Evolutionary conservation across 2,888 invertebrate species (phyloP).

Genomic region (Lepidocyrtoides sp.): DNA sequence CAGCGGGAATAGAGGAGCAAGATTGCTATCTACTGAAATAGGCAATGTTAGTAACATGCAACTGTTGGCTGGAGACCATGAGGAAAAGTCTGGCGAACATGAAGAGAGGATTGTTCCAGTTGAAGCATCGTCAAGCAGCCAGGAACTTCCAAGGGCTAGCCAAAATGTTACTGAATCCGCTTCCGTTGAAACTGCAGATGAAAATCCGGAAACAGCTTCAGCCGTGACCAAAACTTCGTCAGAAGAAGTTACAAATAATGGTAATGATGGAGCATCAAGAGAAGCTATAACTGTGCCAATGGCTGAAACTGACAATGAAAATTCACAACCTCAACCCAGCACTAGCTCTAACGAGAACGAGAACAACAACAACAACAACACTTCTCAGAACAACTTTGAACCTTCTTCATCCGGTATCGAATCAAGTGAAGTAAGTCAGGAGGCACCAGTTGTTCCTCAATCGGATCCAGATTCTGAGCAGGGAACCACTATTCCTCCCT

Average conservation of each 20-base stretch:
- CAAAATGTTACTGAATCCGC: conserved; percentile 70
- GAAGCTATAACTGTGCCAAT: conserved; percentile 26
- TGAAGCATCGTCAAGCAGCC: neutral
- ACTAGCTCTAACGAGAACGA: neutral
- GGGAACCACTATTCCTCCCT: conserved; percentile 68
- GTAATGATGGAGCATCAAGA: neutral
- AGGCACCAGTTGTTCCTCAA: conserved; percentile 40
- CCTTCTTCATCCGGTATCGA: conserved; percentile 1
- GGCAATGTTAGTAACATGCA: conserved; percentile 11
- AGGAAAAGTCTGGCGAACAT: neutral
- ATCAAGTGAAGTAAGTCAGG: conserved; percentile 58
- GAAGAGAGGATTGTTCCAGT: conserved; percentile 30
- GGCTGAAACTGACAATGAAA: conserved; percentile 12
- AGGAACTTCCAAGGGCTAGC: conserved; percentile 21
- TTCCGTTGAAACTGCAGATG: conserved; percentile 70
- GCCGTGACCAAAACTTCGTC: conserved; percentile 54
- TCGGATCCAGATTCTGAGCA: conserved; percentile 52
- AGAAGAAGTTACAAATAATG: neutral
- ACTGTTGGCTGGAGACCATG: neutral
- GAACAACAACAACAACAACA: too few species aligned
- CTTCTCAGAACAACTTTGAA: neutral
- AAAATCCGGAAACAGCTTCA: conserved; percentile 57
- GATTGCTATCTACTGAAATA: conserved; percentile 44
- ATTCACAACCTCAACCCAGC: conserved; percentile 19
- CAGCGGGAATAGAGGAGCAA: conserved; percentile 28